These are phyloP conservation scores for Xestia c-nigrum DNA, from an alignment of 2,888 invertebrate genomes.

Conservation along the genomic window DNA sequence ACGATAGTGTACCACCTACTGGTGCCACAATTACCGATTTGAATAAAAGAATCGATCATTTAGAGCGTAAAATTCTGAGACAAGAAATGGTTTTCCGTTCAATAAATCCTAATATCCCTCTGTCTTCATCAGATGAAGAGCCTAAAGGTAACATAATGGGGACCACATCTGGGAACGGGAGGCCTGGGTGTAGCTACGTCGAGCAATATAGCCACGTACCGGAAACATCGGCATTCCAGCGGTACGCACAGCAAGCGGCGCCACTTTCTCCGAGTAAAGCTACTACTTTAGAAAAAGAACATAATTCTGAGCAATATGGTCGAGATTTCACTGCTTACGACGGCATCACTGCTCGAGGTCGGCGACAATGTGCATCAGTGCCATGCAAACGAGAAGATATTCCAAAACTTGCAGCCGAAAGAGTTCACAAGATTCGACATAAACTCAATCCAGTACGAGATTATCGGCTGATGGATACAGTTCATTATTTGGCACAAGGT, in stretches of 20 bases:
- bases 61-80: conserved; percentile 82
- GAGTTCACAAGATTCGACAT: conserved; percentile 86
- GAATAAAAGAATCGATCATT: conserved; percentile 79
- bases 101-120: conserved; percentile 77
- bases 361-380: conserved; percentile 85
- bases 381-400: conserved; percentile 84
- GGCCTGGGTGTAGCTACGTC: conserved; percentile 85
- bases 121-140: conserved; percentile 84
- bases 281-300: conserved; percentile 84
- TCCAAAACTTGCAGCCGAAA: conserved; percentile 84
- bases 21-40: conserved; percentile 73
- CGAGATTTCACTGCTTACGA: conserved; percentile 87
- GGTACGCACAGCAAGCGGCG: conserved; percentile 80
- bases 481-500: conserved; percentile 88
- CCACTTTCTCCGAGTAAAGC: conserved; percentile 83
- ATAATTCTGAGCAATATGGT: conserved; percentile 87
- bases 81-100: conserved; percentile 86
- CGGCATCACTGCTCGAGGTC: conserved; percentile 85
- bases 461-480: conserved; percentile 88
- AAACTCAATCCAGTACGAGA: conserved; percentile 87
- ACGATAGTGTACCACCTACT: conserved; percentile 69
- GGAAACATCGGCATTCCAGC: conserved; percentile 86
- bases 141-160: conserved; percentile 73
- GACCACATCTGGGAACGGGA: conserved; percentile 70
- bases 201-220: conserved; percentile 87